Conservation (phyloP, 2,113 vertebrate genomes). For the Leptocoma aspasia region DNA sequence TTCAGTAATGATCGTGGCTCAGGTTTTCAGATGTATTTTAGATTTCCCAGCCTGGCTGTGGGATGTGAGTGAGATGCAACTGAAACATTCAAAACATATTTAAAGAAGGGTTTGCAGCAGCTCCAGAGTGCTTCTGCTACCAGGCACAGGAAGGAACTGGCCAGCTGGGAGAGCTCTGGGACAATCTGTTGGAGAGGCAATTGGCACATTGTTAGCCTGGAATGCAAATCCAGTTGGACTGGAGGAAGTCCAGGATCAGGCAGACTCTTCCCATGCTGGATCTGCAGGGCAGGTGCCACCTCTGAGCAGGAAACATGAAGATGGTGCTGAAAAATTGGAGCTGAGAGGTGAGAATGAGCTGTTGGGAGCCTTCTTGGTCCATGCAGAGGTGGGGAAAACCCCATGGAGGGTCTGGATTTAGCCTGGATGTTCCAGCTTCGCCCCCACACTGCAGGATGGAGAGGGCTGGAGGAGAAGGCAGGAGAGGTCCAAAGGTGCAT, state of each 20-base stretch:
- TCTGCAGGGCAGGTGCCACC: neutral
- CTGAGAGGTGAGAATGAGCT: neutral
- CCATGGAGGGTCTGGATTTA: neutral
- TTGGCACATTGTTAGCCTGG: neutral
- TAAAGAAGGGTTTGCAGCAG: constrained; percentile 1
- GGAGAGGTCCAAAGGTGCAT: no score
- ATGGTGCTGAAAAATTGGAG: neutral
- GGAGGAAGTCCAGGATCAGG: neutral
- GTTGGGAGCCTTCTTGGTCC: neutral
- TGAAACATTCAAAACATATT: constrained; percentile 50
- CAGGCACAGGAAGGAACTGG: neutral
- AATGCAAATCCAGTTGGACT: neutral
- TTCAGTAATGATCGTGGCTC: constrained; percentile 38
- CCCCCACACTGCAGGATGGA: neutral
- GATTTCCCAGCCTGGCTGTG: constrained; percentile 48
- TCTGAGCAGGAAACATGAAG: neutral
- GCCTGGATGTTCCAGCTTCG: neutral
- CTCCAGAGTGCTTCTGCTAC: neutral
- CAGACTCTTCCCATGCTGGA: neutral
- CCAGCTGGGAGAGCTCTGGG: neutral
- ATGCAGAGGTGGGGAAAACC: neutral
- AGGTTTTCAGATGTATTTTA: constrained; percentile 48
- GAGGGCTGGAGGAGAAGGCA: neutral
- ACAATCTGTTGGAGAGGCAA: neutral
- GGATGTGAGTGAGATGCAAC: constrained; percentile 44